Base-by-base conservation (phyloP, 2,888 invertebrate genomes). In the Dichetophora obliterata region DNA sequence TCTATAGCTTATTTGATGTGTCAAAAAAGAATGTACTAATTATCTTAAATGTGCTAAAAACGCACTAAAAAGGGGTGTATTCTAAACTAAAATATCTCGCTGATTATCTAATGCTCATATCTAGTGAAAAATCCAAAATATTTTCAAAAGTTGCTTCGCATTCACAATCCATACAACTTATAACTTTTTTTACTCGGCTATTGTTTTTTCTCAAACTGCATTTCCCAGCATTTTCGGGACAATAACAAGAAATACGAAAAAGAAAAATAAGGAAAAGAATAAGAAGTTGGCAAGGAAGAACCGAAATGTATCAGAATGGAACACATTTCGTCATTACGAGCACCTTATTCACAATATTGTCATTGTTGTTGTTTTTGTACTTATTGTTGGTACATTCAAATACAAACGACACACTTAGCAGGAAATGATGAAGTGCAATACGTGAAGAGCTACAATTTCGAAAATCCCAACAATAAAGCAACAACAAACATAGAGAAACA, bases 391-490 rank as follows among this genome's bases (percentile, higher is more conserved):
- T 16, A 37, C 57, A 71, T 57, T 57, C 70, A 57, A 57, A 70
- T 34, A 37, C 54, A 34, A 71, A 54, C 71, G 54, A 71, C 54
- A 69, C 52, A 52, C 69, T 69, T 69, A 16, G 34, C 27, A 50
- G 54, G 19, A 57, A 71, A 71, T 57, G 57, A 71, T 71, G 57
- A 71, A 71, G 48, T 48, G 68, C 66, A 43, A 48, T 66, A 43
- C 66, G 66, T 66, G 27, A 9, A 43, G 54, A 69, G 54, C 6
- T 54, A 54, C 71, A 71, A 71, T 71, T 71, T 71, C 11, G 27
- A 19, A 22, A 57, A 70, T 57, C 24, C 37, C 54, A 9, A 69
- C 22, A 24, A 24, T 16, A n/a, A 16, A 3, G 5, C 24, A 50
- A 52, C 27, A 52, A 5, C 22, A 16, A 19, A 59, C 24, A 59